Percentiles rank a stretch among this genome's conserved stretches.
Evolutionary conservation across 1,140 invertebrate genomes (phyloP).

Genomic region (Eueides isabella): DNA sequence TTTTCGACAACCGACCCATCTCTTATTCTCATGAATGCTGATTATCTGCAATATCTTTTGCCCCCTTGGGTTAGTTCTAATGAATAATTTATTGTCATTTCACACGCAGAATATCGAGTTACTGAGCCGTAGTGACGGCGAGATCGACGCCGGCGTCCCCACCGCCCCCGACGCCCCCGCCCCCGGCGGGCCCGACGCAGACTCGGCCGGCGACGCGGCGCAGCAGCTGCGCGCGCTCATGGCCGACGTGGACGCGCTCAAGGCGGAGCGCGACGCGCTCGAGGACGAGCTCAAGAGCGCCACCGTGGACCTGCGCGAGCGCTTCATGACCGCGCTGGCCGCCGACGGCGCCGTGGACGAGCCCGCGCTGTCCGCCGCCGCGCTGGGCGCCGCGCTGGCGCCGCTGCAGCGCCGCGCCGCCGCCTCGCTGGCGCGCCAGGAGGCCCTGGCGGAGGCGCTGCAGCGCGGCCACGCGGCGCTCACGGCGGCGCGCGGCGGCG

Average conservation of each 20-base stretch:
- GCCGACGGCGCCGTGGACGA: constrained; percentile 95
- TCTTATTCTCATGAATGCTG: no score
- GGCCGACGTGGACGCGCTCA: constrained; percentile 94
- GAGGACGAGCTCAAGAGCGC: constrained; percentile 88
- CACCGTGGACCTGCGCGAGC: constrained; percentile 92
- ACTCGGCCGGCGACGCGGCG: constrained; percentile 80
- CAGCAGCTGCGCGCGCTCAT: constrained; percentile 89
- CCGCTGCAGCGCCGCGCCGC: constrained; percentile 92
- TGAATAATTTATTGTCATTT: no score
- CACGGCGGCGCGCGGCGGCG: constrained; percentile 85
- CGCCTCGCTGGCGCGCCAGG: constrained; percentile 88
- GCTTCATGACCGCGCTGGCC: constrained; percentile 90
- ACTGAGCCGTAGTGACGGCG: constrained; percentile 88
- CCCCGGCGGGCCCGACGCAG: constrained; percentile 79
- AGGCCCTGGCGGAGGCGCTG: constrained; percentile 89
- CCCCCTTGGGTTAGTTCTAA: no score
- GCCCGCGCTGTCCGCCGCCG: constrained; percentile 88
- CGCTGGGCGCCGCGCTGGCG: constrained; percentile 90
- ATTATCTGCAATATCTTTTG: no score
- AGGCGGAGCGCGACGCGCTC: constrained; percentile 93
- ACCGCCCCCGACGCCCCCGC: constrained; percentile 80
- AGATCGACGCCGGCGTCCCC: constrained; percentile 86
- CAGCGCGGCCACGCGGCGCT: constrained; percentile 89
- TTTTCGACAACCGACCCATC: no score
- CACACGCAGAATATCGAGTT: constrained; percentile 87